Evolutionary conservation across 2,113 vertebrate genomes (phyloP), one percentile per base, ranked within the genome.

Genomic region (Aphyosemion australe): DNA sequence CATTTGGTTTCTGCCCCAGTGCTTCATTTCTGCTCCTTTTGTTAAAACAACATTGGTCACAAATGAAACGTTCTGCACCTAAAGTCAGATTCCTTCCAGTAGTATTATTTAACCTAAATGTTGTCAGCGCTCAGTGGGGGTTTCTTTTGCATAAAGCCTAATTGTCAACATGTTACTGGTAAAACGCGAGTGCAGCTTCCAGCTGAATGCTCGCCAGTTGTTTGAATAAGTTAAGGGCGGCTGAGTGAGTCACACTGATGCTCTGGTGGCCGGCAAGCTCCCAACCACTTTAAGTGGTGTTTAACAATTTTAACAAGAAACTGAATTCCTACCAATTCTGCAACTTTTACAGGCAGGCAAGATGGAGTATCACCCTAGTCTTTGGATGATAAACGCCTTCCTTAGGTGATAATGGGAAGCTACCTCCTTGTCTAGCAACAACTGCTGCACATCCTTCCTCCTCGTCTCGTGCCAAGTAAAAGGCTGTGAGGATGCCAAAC

Each of bases 381-480:
- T 75, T 42, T 51, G 52, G 59, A 80, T 68, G 16, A 54, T 65
- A 78, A 83, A 84, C 61, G 58, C 67, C 52, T 80, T 62, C 47
- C 56, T 49, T 74, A 76, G 82, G 85, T 78, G 80, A 80, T 87
- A 87, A 84, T 84, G 54, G 69, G 82, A 86, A 79, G 86, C 78
- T 82, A 78, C 74, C 61, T 81, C 53, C 57, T 62, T 61, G 62
- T 61, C 75, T 61, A 64, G 65, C 32, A 50, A 65, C 75, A 83
- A 75, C 60, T 75, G 59, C 68, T 71, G 78, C 60, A 61, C 53
- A 69, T 85, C 68, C 65, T 69, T 78, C 66, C 65, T 65, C 39
- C 18, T 12, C n/a, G 48, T 47, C 54, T 32, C 19, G 63, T 86
- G 86, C 87, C 87, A 87, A 86, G 74, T 71, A 70, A 82, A 82